Evolutionary conservation across 2,113 vertebrate species (phyloP).

Genomic region (Piaya cayana): DNA sequence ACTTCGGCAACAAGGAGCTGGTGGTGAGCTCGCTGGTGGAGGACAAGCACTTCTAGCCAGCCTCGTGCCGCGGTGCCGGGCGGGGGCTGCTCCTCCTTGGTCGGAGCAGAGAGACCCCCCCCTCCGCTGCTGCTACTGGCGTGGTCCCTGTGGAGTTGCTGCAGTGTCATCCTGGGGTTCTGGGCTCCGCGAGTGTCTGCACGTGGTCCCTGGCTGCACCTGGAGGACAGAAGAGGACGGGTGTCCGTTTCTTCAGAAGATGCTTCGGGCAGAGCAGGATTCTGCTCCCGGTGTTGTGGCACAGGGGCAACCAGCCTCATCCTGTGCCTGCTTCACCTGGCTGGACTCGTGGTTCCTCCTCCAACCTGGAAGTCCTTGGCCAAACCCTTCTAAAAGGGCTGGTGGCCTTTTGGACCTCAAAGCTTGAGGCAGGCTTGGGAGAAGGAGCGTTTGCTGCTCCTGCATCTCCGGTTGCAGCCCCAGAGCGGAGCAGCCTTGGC

Average conservation of each 20-base stretch:
- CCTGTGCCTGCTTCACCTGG: neutral
- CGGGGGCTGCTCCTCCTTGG: neutral
- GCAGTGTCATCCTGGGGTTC: rapidly evolving
- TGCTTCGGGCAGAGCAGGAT: neutral
- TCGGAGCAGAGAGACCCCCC: neutral
- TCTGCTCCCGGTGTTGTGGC: rapidly evolving
- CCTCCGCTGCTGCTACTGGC: neutral
- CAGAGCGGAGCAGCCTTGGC: neutral
- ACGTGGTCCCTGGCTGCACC: neutral
- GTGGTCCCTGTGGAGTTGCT: neutral
- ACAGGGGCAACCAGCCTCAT: rapidly evolving
- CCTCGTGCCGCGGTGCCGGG: neutral
- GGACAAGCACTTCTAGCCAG: slow-evolving; percentile 86
- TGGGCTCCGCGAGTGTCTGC: neutral
- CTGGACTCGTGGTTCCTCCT: neutral
- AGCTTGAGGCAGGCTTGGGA: neutral
- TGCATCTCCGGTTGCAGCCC: neutral
- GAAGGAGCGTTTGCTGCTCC: neutral
- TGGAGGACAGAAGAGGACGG: neutral
- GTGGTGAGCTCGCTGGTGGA: slow-evolving; percentile 85
- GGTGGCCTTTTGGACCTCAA: neutral
- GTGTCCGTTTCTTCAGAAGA: neutral
- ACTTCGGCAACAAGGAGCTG: slow-evolving; percentile 91
- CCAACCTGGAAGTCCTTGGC: neutral
- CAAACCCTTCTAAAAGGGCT: neutral